Percentiles rank a stretch among this genome's conserved stretches.
These are phyloP conservation scores for Drosophila paramelanica DNA, from an alignment of 2,888 invertebrate species.

Conservation along the genomic window DNA sequence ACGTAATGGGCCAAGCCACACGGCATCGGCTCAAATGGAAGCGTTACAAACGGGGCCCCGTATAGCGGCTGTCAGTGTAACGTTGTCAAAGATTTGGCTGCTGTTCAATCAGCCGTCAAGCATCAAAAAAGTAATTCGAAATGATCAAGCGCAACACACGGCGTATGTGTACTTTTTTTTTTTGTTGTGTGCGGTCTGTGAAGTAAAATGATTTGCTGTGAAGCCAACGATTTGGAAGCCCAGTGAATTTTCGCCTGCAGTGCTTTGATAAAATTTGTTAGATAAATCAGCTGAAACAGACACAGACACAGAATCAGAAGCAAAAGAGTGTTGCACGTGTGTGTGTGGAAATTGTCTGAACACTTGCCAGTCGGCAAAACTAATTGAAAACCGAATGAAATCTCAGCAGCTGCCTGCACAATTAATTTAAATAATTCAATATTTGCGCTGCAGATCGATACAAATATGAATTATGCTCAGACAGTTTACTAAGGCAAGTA, in stretches of 20 bases:
- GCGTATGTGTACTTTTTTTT: slow-evolving; percentile 48
- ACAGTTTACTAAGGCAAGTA: slow-evolving; percentile 38
- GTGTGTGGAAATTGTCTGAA: slow-evolving; percentile 13
- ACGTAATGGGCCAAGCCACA: slow-evolving; percentile 44
- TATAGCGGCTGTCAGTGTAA: slow-evolving; percentile 15
- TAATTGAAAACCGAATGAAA: slow-evolving; percentile 45
- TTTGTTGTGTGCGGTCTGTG: slow-evolving; percentile 12
- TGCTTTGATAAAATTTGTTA: slow-evolving; percentile 46
- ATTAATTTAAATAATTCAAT: slow-evolving; percentile 62
- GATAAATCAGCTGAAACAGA: slow-evolving; percentile 28
- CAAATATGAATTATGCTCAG: slow-evolving; percentile 44
- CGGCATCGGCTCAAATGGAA: slow-evolving; percentile 42
- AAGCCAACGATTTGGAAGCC: background rate
- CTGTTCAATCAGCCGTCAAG: slow-evolving; percentile 66
- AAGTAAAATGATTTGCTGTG: slow-evolving; percentile 25
- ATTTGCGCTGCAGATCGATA: slow-evolving; percentile 45
- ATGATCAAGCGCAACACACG: slow-evolving; percentile 26
- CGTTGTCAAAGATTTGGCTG: slow-evolving; percentile 29
- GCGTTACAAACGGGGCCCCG: slow-evolving; percentile 2
- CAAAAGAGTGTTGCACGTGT: slow-evolving; percentile 2
- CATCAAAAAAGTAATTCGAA: slow-evolving; percentile 59
- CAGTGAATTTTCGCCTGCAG: slow-evolving; percentile 21
- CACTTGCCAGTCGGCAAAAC: slow-evolving; percentile 30
- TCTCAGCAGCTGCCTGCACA: slow-evolving; percentile 37
- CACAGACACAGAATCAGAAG: slow-evolving; percentile 14